Conservation (phyloP, 2,888 invertebrate genomes). For the Orthonychiurus folsomi region DNA sequence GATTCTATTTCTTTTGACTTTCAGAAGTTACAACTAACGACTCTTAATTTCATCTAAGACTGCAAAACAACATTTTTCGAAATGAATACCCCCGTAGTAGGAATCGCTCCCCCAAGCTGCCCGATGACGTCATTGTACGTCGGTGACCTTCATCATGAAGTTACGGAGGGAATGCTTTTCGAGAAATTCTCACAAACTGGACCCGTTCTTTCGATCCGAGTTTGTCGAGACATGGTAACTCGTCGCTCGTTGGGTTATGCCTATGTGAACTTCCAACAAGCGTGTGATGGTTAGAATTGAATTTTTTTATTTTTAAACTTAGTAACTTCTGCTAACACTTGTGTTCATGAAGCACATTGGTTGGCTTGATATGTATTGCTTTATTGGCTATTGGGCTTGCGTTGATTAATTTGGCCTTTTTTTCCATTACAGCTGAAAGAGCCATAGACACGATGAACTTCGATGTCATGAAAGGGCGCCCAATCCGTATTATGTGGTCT, state of each 20-base stretch:
- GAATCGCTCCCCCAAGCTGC: constrained; percentile 28
- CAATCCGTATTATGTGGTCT: constrained; percentile 99
- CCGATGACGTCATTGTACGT: constrained; percentile 95
- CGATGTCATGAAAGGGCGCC: constrained; percentile 91
- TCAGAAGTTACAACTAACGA: too few species aligned
- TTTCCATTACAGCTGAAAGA: constrained; percentile 78
- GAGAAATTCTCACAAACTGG: constrained; percentile 99
- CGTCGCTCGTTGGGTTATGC: constrained; percentile 97
- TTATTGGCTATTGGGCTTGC: too few species aligned
- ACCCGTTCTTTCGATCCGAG: constrained; percentile 95
- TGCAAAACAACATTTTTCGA: background rate
- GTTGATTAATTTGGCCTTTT: too few species aligned
- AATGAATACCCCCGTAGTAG: background rate
- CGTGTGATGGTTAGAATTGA: constrained; percentile 84
- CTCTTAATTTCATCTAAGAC: too few species aligned
- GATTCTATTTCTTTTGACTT: too few species aligned
- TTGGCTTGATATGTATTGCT: too few species aligned
- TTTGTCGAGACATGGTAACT: constrained; percentile 96
- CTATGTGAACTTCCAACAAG: constrained; percentile 99
- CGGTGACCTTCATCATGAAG: constrained; percentile 95
- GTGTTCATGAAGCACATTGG: too few species aligned
- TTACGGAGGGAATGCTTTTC: constrained; percentile 96
- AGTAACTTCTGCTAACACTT: too few species aligned
- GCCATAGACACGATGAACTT: constrained; percentile 99
- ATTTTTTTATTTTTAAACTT: too few species aligned